Evolutionary conservation across 1,140 invertebrate species (phyloP).

Genomic region (Nomia melanderi): DNA sequence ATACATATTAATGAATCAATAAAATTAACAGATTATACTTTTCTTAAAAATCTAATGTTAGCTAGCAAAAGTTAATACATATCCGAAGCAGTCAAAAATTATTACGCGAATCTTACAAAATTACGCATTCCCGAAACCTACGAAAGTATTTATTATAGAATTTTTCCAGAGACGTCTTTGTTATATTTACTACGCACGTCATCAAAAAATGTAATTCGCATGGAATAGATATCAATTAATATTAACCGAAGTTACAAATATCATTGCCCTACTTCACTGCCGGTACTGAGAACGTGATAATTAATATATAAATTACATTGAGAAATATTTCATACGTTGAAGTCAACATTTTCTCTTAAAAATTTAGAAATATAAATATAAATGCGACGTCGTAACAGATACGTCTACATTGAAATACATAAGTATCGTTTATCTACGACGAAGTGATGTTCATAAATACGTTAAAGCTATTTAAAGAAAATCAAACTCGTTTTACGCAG

Average conservation of each 20-base stretch:
- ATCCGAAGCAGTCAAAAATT: slow-evolving; percentile 17
- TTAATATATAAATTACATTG: background rate
- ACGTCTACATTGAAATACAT: background rate
- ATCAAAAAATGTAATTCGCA: background rate
- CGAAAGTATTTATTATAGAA: background rate
- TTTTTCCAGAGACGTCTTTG: background rate
- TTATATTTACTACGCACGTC: background rate
- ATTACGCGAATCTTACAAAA: background rate
- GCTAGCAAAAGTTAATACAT: slow-evolving; percentile 1
- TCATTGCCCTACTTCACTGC: background rate
- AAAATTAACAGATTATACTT: background rate
- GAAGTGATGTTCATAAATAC: background rate
- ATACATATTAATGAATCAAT: background rate
- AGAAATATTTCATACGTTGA: background rate
- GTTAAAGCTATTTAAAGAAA: background rate
- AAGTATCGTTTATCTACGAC: slow-evolving; percentile 10
- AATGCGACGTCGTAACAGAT: background rate
- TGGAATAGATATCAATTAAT: background rate
- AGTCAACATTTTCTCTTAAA: background rate
- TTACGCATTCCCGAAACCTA: background rate
- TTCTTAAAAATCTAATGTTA: background rate
- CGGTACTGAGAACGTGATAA: background rate
- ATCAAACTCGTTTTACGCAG: background rate
- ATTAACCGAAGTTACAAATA: background rate
- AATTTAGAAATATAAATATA: slow-evolving; percentile 8